Evolutionary conservation across 2,113 vertebrate species (phyloP), one percentile per base, ranked within the genome.

Genomic region (Barbus barbus): DNA sequence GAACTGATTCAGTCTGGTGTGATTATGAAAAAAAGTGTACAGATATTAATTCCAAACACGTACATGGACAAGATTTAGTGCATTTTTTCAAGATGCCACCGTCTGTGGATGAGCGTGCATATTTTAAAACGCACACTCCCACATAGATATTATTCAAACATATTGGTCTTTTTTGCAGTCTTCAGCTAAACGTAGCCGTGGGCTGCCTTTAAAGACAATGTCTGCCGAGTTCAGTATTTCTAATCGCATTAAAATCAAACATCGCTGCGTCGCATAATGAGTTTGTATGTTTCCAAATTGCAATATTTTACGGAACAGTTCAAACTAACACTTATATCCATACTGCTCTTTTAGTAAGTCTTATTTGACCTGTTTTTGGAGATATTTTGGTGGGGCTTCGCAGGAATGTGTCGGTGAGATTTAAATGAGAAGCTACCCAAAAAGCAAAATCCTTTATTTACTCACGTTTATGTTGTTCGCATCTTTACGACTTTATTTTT

Each of bases 51-150:
- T 71, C 79, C 6, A 56, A 24, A 38, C 65, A 71, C 80, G 65
- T 71, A 82, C 61, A 4, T 38, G 31, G 11, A 31, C 33, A 69
- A 67, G 61, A 67, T 51, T 60, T 81, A 33, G 41, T 81, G 5
- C 5, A 22, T 58, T 58, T 31, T 1, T 36, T 36, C 11, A 69
- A 69, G 46, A 82, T 82, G 44, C n/a, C 7, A 38, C 20, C 31
- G 31, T 82, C 46, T 18, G 46, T 31, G 38, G n/a, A 14, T 33
- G 61, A 67, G 41, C 9, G 41, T 31, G 78, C 16, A 67, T 65
- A 44, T 63, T 51, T 67, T 61, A n/a, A 46, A 73, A 26, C 71
- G 5, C 48, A 61, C 6, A 28, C 9, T 24, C 77, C 36, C 58
- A 79, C 58, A 28, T 16, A 24, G 0, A 26, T 58, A 78, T 38